Conservation (phyloP, 2,797 vertebrate species). For the Valencia hispanica region DNA sequence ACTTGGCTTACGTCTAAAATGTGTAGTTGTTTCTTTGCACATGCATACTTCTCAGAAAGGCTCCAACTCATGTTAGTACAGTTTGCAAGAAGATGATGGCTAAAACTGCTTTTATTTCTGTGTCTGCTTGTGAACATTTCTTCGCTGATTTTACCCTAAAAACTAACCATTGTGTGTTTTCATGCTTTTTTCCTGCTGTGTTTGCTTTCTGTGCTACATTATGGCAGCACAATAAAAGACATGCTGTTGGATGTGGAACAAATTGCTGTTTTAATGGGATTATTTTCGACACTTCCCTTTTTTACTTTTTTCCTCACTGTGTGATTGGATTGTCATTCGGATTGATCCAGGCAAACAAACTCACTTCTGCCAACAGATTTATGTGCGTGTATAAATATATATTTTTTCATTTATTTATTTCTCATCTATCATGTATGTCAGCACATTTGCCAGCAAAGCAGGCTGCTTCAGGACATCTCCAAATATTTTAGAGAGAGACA, state of each 20-base stretch:
- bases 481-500: conserved; percentile 42
- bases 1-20: conserved; percentile 1
- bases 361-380: conserved; percentile 32
- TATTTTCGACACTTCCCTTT: conserved; percentile 53
- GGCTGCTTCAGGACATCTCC: conserved; percentile 28
- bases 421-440: background rate
- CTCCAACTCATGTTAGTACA: background rate
- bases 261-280: conserved; percentile 74
- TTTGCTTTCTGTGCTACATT: conserved; percentile 33
- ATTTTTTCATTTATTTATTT: background rate
- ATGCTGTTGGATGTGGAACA: conserved; percentile 63
- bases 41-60: background rate
- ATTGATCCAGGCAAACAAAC: conserved; percentile 43
- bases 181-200: conserved; percentile 32
- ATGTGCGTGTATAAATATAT: background rate
- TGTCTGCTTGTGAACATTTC: conserved; percentile 3
- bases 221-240: conserved; percentile 60
- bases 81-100: background rate
- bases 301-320: background rate
- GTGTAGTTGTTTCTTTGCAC: background rate
- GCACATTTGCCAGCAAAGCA: background rate
- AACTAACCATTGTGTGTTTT: conserved; percentile 4
- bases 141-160: conserved; percentile 1
- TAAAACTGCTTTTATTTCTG: background rate
- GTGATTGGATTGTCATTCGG: conserved; percentile 64